Evolutionary conservation across 2,888 invertebrate genomes (phyloP), one percentile per base, ranked within the genome.

Genomic region (Agelastica alni): DNA sequence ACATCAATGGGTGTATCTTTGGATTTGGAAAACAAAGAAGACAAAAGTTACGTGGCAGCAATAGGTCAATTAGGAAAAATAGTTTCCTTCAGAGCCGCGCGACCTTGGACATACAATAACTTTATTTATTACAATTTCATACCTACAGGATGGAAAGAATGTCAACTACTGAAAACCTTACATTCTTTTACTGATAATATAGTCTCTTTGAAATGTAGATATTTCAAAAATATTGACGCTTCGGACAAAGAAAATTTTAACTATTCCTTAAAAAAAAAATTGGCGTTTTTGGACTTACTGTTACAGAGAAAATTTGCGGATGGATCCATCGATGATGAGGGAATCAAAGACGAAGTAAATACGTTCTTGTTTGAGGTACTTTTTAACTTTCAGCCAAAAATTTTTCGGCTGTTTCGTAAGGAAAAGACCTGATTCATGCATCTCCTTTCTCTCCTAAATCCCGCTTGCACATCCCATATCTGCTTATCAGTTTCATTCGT

Each of bases 271-370:
- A 73, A 79, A 67, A 82, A 79, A 56, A 80, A 80, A 18, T 41
- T 65, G 37, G 66, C 68, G 5, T 62, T 71, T 57, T 46, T 71
- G 16, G 70, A 70, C 59, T 48, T 70, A 20, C 32, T 71, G 4
- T 42, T 71, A n/a, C 61, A 64, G 36, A 67, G 60, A 0, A 63
- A 67, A 51, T n/a, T n/a, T n/a, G 49, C 44, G 3, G 60, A 63
- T n/a, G 64, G 59, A 3, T 22, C 51, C 20, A 69, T 71, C 28
- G 66, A 69, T 39, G 56, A 65, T 37, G 51, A 64, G 43, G 83
- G 82, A 2, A 81, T 85, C 0, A 78, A 81, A 60, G 84, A 84
- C 66, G 84, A 84, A 74, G 84, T 85, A 1, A 83, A 84, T 56
- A 85, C 84, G 0, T 84, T 85, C 52, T 83, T 84, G 81, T 70